phyloP scores from a whole-genome alignment of 2,113 vertebrate genomes.

The Paramormyrops kingsleyae region DNA sequence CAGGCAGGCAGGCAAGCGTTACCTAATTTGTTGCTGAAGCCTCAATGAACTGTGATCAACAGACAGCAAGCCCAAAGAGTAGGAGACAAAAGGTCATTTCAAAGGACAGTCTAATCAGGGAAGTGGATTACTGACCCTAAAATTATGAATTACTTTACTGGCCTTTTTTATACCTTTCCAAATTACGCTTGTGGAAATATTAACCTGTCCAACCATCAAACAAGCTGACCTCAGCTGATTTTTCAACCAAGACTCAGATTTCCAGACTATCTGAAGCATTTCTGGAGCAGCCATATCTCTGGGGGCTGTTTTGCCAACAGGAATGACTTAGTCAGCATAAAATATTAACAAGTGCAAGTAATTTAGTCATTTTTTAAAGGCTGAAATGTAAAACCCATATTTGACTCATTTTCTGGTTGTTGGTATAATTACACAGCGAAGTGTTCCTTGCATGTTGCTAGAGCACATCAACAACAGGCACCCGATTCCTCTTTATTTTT shows the following conservation, averaged over 20 bases:
- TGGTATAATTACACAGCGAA: background rate
- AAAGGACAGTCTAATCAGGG: background rate
- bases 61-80: slow-evolving; percentile 45
- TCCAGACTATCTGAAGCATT: background rate
- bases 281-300: background rate
- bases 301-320: background rate
- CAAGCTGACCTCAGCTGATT: background rate
- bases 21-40: slow-evolving; percentile 68
- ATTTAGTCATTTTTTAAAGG: background rate
- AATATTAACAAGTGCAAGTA: background rate
- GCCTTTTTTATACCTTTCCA: background rate
- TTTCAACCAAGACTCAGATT: background rate
- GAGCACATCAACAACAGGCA: background rate
- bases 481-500: background rate
- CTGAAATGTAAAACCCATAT: background rate
- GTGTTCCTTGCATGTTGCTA: background rate
- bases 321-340: background rate
- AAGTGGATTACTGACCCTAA: background rate
- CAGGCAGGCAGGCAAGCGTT: slow-evolving; percentile 48
- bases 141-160: background rate
- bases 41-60: slow-evolving; percentile 70
- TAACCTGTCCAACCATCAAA: background rate
- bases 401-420: background rate
- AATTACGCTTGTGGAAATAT: background rate
- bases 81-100: slow-evolving; percentile 34